A percentile compares a stretch with the other conserved stretches of the same genome.
Evolutionary conservation across 2,113 vertebrate genomes (phyloP).

Genomic region (Neolamprologus variostigma): DNA sequence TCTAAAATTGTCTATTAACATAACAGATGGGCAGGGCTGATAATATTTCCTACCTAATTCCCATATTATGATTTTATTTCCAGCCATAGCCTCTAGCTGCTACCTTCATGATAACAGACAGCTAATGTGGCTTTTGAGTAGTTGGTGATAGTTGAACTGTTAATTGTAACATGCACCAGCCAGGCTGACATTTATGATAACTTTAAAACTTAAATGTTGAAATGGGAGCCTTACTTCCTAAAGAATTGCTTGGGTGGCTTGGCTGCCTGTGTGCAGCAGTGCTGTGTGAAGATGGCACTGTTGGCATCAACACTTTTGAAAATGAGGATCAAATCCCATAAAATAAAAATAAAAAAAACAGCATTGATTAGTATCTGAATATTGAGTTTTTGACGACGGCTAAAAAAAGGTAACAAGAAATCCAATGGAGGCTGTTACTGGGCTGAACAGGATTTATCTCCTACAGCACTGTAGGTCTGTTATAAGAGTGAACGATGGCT

Average conservation of each 20-base stretch:
- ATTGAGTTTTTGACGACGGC: not conserved
- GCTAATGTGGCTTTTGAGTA: not conserved
- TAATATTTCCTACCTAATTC: not conserved
- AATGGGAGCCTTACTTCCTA: not conserved
- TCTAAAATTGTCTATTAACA: not conserved
- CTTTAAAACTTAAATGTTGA: not conserved
- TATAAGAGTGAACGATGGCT: not conserved
- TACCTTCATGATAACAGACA: not conserved
- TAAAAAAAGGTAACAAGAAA: not conserved
- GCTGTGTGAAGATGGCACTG: not conserved
- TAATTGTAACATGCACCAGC: not conserved
- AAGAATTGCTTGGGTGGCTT: not conserved
- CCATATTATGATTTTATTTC: not conserved
- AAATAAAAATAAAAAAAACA: accelerated
- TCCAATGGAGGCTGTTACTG: not conserved
- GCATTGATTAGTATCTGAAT: not conserved
- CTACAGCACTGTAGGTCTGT: not conserved
- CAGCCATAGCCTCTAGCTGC: not conserved
- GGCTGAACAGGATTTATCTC: not conserved
- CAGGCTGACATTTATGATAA: not conserved
- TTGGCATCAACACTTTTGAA: not conserved
- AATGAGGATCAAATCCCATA: not conserved
- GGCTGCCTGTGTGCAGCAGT: not conserved
- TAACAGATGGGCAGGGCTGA: not conserved
- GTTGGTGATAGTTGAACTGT: not conserved